A percentile compares a stretch with the other conserved stretches of the same genome.
Conservation (phyloP, 2,113 vertebrate species). For the Hiodon tergisus region DNA sequence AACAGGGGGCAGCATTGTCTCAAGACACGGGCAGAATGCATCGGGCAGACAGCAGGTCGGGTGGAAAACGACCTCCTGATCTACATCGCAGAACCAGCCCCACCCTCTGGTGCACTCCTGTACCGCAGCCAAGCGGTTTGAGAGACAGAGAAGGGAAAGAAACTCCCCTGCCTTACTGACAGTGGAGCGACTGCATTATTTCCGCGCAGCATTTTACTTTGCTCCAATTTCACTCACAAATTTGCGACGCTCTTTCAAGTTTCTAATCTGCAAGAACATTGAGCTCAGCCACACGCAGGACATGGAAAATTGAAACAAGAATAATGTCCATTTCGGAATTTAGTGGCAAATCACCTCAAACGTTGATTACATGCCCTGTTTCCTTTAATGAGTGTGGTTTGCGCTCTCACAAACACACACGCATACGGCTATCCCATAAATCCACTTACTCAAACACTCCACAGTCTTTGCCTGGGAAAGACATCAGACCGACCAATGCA, state of each 20-base stretch:
- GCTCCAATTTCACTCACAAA: conserved; percentile 43
- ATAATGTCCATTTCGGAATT: conserved; percentile 44
- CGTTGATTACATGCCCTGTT: conserved; percentile 44
- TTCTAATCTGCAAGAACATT: conserved; percentile 35
- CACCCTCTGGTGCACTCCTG: conserved; percentile 24
- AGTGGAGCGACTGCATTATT: conserved; percentile 12
- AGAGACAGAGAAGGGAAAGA: conserved; percentile 22
- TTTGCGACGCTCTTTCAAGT: conserved; percentile 25
- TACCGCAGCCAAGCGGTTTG: conserved; percentile 40
- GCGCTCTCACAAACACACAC: conserved; percentile 5
- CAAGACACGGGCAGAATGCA: conserved; percentile 16
- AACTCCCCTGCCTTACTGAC: conserved; percentile 26
- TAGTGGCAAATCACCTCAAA: conserved; percentile 40
- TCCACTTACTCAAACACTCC: conserved; percentile 39
- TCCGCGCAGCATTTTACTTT: conserved; percentile 36
- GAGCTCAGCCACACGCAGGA: conserved; percentile 23
- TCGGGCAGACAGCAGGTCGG: conserved; percentile 23
- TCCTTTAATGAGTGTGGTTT: conserved; percentile 48
- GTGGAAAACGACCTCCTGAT: neutral
- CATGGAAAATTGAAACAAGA: conserved; percentile 44
- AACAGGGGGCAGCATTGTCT: conserved; percentile 58
- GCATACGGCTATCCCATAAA: conserved; percentile 43
- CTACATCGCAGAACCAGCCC: neutral
- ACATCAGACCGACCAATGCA: conserved; percentile 44
- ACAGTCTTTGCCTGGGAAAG: conserved; percentile 40